phyloP scores from a whole-genome alignment of 2,113 vertebrate species.

The Heterotilapia buettikoferi region DNA sequence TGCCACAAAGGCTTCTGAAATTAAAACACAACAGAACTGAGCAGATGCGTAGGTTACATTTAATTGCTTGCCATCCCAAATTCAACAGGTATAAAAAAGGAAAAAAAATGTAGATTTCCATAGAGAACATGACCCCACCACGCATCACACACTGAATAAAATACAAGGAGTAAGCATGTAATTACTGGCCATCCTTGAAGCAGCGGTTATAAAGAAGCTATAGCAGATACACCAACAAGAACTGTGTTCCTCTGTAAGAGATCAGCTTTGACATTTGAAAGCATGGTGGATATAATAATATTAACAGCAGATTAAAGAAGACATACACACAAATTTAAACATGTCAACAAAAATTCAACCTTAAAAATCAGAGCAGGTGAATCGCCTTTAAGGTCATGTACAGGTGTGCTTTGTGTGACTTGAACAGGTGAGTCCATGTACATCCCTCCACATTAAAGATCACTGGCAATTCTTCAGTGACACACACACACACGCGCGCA shows the following conservation, averaged over 20 bases:
- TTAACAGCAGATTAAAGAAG: background rate
- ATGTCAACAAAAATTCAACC: background rate
- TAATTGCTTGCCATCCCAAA: background rate
- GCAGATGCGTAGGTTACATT: background rate
- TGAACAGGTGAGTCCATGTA: background rate
- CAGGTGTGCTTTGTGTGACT: background rate
- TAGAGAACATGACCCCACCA: background rate
- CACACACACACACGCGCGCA: background rate
- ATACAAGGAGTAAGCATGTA: background rate
- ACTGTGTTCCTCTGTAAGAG: background rate
- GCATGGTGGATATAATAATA: background rate
- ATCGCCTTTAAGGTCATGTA: background rate
- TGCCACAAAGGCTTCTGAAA: background rate
- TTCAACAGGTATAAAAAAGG: background rate
- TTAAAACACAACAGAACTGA: background rate
- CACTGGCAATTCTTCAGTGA: background rate
- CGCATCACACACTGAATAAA: background rate
- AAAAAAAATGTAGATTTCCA: accelerated
- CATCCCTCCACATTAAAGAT: background rate
- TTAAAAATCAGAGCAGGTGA: background rate
- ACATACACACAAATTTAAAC: background rate
- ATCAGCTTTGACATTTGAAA: background rate
- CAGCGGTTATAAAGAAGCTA: background rate
- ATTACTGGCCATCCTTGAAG: background rate
- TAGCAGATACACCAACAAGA: background rate